Conservation (phyloP, 2,113 vertebrate species). For the Oncorhynchus keta region DNA sequence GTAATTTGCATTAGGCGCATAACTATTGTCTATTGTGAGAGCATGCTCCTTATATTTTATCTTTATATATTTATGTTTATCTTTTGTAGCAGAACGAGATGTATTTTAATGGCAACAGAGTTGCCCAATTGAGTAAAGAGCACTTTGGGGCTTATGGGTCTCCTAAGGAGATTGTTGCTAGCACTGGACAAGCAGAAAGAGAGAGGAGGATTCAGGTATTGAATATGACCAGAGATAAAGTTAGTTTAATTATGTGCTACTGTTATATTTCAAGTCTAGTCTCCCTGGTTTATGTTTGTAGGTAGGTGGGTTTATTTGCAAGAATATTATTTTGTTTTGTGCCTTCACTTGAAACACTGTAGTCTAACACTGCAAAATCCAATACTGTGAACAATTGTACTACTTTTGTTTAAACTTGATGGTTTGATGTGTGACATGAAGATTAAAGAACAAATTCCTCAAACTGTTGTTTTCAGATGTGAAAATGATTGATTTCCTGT, state of each 20-base stretch:
- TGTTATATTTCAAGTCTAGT: slow-evolving; percentile 23
- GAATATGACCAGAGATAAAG: not conserved
- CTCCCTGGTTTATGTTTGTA: slow-evolving; percentile 35
- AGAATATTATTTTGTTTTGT: slow-evolving; percentile 58
- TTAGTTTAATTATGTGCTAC: slow-evolving; percentile 31
- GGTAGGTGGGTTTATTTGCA: slow-evolving; percentile 43
- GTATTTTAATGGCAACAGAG: slow-evolving; percentile 45
- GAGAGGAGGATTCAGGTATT: not conserved
- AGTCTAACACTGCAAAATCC: slow-evolving; percentile 57
- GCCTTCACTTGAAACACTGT: slow-evolving; percentile 51
- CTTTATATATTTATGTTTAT: too few species aligned
- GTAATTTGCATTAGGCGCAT: slow-evolving; percentile 48
- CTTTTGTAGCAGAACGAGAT: slow-evolving; percentile 50
- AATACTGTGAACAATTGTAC: slow-evolving; percentile 60
- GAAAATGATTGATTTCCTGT: not conserved
- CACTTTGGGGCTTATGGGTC: slow-evolving; percentile 25
- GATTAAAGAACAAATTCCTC: slow-evolving; percentile 53
- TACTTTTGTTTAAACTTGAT: slow-evolving; percentile 39
- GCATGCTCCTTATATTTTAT: slow-evolving; percentile 58
- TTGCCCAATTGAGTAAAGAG: slow-evolving; percentile 43
- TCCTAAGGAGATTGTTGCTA: not conserved
- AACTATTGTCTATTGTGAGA: slow-evolving; percentile 51
- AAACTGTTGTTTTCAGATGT: not conserved
- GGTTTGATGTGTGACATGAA: slow-evolving; percentile 36
- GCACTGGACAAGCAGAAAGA: slow-evolving; percentile 43